A percentile compares a stretch with the other conserved stretches of the same genome.
Evolutionary conservation across 2,797 vertebrate species (phyloP).

Genomic region (Sebastes itinus): DNA sequence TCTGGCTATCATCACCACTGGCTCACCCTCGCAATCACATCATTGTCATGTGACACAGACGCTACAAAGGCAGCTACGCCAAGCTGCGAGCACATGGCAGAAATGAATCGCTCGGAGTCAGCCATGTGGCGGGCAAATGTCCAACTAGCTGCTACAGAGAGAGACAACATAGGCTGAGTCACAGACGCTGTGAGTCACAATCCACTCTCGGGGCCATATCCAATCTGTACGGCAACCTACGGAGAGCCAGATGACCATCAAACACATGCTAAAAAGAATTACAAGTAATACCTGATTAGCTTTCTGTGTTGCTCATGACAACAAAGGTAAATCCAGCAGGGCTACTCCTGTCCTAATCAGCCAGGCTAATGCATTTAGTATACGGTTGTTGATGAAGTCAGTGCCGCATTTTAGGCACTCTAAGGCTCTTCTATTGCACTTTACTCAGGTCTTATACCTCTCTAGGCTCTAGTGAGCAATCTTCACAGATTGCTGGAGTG

Average conservation of each 20-base stretch:
- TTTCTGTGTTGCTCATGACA: conserved; percentile 20
- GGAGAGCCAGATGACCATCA: conserved; percentile 30
- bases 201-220: conserved; percentile 25
- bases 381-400: conserved; percentile 31
- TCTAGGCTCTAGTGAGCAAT: conserved; percentile 64
- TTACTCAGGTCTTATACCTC: conserved; percentile 46
- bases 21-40: conserved; percentile 4
- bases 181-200: conserved; percentile 36
- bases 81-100: conserved; percentile 39
- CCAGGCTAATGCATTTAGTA: conserved; percentile 36
- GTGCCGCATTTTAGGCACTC: conserved; percentile 32
- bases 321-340: conserved; percentile 11
- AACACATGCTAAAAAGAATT: conserved; percentile 20
- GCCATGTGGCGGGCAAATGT: conserved; percentile 43
- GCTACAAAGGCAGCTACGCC: conserved; percentile 28
- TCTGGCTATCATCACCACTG: conserved; percentile 5
- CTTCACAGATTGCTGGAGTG: conserved; percentile 61
- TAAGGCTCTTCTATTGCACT: conserved; percentile 35
- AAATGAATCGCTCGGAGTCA: conserved; percentile 40
- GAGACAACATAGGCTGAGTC: conserved; percentile 43
- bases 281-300: conserved; percentile 23
- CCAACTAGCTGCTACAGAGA: conserved; percentile 31
- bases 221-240: conserved; percentile 7
- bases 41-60: conserved; percentile 42
- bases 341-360: conserved; percentile 22